Conservation (phyloP, 2,888 invertebrate species). For the Neocrepidodera transversa region DNA sequence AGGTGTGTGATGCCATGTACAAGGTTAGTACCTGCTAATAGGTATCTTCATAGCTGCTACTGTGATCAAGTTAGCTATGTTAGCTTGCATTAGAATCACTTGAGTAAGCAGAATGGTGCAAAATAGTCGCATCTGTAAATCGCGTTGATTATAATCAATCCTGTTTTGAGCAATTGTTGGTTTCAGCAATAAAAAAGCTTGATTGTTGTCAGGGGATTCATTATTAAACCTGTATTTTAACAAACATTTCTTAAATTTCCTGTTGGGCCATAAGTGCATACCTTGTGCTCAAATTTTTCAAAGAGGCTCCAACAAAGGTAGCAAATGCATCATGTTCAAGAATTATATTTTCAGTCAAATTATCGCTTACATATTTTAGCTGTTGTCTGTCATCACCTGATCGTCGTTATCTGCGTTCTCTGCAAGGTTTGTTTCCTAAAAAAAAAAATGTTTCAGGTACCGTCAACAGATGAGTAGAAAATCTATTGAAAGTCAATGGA, state of each 20-base stretch:
- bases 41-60: background rate
- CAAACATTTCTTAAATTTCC: conserved; percentile 3
- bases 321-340: conserved; percentile 1
- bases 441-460: background rate
- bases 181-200: background rate
- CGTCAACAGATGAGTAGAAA: background rate
- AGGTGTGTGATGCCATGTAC: conserved; percentile 45
- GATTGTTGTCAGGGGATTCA: background rate
- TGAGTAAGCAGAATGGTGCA: background rate
- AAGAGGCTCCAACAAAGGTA: conserved; percentile 4
- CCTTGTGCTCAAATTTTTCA: conserved; percentile 1
- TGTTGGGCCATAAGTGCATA: conserved; percentile 6
- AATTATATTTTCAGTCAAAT: background rate
- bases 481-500: background rate
- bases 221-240: background rate
- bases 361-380: conserved; percentile 6
- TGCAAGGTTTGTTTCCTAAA: background rate
- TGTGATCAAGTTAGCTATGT: background rate
- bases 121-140: conserved; percentile 2
- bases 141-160: background rate
- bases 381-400: background rate
- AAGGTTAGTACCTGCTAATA: conserved; percentile 1
- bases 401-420: background rate
- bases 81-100: conserved; percentile 1
- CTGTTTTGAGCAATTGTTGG: background rate